phyloP scores from a whole-genome alignment of 2,797 vertebrate species.

The Microctenopoma steveboyesi region DNA sequence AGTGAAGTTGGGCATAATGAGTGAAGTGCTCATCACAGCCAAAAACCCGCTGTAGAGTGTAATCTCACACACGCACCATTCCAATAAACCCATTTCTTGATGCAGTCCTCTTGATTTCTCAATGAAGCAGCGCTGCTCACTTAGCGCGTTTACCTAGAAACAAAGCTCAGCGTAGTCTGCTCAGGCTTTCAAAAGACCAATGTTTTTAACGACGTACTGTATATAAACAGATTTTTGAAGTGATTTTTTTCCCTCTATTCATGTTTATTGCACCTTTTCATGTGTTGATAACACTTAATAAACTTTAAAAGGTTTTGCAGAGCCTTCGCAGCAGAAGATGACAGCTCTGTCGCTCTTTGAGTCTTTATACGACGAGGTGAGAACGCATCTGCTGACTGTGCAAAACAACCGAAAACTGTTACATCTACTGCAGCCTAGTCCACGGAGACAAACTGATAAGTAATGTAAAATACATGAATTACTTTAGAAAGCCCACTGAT shows the following conservation, averaged over 20 bases:
- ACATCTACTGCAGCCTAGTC: not conserved
- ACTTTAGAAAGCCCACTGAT: not conserved
- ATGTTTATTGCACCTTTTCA: constrained; percentile 13
- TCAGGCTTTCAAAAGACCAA: constrained; percentile 19
- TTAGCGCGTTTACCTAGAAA: constrained; percentile 20
- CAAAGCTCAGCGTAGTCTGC: not conserved
- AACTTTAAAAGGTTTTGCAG: not conserved
- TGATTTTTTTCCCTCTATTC: not conserved
- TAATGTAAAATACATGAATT: not conserved
- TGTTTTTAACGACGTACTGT: constrained; percentile 1
- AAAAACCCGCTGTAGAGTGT: constrained; percentile 54
- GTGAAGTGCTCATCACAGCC: constrained; percentile 60
- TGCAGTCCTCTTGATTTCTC: constrained; percentile 46
- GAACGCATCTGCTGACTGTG: not conserved
- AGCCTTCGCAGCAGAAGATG: not conserved
- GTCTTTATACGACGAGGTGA: not conserved
- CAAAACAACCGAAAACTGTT: not conserved
- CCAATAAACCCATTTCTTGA: constrained; percentile 31
- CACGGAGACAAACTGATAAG: not conserved
- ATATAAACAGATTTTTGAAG: constrained; percentile 20
- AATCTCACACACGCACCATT: constrained; percentile 42
- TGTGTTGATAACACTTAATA: not conserved
- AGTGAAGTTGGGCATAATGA: constrained; percentile 65
- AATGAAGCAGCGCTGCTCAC: constrained; percentile 33
- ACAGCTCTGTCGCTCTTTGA: not conserved